phyloP scores from a whole-genome alignment of 2,888 invertebrate species.

The Conistra vaccinii region DNA sequence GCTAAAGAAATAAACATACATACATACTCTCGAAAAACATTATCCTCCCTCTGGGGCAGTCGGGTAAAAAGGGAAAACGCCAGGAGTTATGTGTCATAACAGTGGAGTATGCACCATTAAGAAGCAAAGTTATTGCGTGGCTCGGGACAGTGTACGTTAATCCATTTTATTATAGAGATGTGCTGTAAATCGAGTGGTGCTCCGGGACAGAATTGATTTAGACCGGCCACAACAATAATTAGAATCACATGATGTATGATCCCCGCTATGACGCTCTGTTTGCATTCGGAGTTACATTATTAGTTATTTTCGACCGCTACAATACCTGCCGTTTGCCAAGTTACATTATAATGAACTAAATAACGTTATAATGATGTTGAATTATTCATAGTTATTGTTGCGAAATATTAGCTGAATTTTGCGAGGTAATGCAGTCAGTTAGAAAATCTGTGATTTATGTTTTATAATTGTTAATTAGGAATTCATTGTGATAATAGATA shows the following conservation, averaged over 20 bases:
- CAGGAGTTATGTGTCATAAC: constrained; percentile 81
- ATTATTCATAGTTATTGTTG: constrained; percentile 58
- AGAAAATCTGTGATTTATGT: constrained; percentile 50
- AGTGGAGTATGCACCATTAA: constrained; percentile 81
- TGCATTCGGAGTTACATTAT: constrained; percentile 53
- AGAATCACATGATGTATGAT: constrained; percentile 79
- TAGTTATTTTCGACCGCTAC: constrained; percentile 55
- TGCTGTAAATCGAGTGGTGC: constrained; percentile 77
- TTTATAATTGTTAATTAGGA: constrained; percentile 36
- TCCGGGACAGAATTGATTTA: constrained; percentile 82
- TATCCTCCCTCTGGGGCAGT: too few species aligned
- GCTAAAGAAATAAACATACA: too few species aligned
- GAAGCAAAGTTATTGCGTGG: constrained; percentile 81
- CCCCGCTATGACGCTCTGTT: constrained; percentile 57
- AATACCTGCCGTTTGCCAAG: constrained; percentile 39
- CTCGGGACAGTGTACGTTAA: constrained; percentile 73
- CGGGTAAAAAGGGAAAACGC: constrained; percentile 70
- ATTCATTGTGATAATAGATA: constrained; percentile 22
- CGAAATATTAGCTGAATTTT: constrained; percentile 48
- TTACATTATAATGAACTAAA: constrained; percentile 55
- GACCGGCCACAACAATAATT: constrained; percentile 84
- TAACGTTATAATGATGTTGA: constrained; percentile 51
- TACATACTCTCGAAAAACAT: too few species aligned
- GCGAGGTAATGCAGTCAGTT: constrained; percentile 31
- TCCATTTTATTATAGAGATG: constrained; percentile 83